Conservation (phyloP, 2,113 vertebrate genomes). For the Bufo bufo region DNA sequence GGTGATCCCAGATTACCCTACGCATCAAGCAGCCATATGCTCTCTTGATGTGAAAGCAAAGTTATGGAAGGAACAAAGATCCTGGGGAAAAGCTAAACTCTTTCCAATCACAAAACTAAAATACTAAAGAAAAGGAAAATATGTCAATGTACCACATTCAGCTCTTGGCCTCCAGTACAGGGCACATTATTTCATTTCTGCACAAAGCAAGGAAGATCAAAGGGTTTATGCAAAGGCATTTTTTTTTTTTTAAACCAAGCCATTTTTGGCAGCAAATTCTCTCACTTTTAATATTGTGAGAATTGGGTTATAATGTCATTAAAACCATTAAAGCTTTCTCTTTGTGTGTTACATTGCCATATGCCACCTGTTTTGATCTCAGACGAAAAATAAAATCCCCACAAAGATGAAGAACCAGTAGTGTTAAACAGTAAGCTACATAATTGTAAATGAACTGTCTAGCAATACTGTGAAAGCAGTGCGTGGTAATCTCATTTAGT, state of each 20-base stretch:
- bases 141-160: conserved; percentile 1
- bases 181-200: neutral
- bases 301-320: neutral
- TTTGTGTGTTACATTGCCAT: neutral
- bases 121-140: conserved; percentile 6
- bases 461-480: neutral
- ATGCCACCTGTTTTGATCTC: conserved; percentile 22
- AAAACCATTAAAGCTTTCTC: neutral
- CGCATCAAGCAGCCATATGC: conserved; percentile 7
- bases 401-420: neutral
- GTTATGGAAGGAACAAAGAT: neutral
- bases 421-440: neutral
- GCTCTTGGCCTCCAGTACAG: neutral
- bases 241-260: neutral
- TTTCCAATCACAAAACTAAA: conserved; percentile 6
- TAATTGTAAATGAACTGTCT: neutral
- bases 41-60: neutral
- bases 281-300: neutral
- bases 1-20: conserved; percentile 1
- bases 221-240: conserved; percentile 11
- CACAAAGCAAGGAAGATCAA: conserved; percentile 12
- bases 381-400: conserved; percentile 7
- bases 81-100: neutral
- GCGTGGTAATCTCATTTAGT: neutral
- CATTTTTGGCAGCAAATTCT: neutral